These are phyloP conservation scores for Phyllopteryx taeniolatus DNA, from an alignment of 2,113 vertebrate species.

Conservation along the genomic window DNA sequence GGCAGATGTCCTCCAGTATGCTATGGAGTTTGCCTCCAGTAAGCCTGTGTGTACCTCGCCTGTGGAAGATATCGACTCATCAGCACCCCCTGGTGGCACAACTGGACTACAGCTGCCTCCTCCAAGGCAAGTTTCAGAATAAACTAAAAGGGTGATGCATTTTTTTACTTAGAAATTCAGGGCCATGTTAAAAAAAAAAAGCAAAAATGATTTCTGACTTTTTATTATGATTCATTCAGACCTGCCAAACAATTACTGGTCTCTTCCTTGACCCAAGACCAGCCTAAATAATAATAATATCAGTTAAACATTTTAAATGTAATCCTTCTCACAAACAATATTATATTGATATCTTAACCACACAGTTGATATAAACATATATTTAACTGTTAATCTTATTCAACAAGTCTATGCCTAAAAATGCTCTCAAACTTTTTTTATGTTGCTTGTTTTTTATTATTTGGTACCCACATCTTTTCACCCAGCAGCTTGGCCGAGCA, in stretches of 20 bases:
- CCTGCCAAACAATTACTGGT: too few relatives aligned
- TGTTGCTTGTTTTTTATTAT: background rate
- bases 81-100: slow-evolving; percentile 78
- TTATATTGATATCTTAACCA: too few relatives aligned
- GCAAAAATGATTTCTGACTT: background rate
- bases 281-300: background rate
- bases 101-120: slow-evolving; percentile 74
- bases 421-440: background rate
- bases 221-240: too few relatives aligned
- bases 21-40: slow-evolving; percentile 97
- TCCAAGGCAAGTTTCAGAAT: slow-evolving; percentile 74
- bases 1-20: slow-evolving; percentile 97
- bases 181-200: background rate
- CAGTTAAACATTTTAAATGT: background rate
- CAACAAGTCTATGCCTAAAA: background rate
- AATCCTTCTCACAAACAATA: background rate
- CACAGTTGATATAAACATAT: too few relatives aligned
- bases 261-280: background rate
- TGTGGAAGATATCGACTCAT: slow-evolving; percentile 87
- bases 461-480: background rate
- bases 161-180: background rate
- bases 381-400: background rate
- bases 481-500: slow-evolving; percentile 80
- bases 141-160: background rate
- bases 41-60: slow-evolving; percentile 95